Evolutionary conservation across 1,140 invertebrate genomes (phyloP).

Genomic region (Campoletis sonorensis): DNA sequence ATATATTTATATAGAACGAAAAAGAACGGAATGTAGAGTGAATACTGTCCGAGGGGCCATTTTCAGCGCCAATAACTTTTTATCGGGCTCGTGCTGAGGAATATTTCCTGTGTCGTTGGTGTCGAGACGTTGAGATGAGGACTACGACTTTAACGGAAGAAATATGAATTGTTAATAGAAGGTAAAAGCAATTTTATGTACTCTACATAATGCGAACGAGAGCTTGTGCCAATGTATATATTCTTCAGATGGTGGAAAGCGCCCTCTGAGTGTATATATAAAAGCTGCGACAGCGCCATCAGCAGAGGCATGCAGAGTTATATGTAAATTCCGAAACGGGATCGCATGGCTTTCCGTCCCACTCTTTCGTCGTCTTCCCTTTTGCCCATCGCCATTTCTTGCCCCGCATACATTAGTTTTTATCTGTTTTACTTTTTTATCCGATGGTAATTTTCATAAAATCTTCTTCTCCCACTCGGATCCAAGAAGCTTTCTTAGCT

Average conservation of each 20-base stretch:
- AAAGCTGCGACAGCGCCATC: background rate
- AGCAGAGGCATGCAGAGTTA: constrained; percentile 5
- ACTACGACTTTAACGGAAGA: constrained; percentile 69
- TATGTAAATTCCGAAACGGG: constrained; percentile 29
- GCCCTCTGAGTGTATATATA: constrained; percentile 32
- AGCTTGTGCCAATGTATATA: constrained; percentile 65
- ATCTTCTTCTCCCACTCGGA: constrained; percentile 60
- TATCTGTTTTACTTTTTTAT: constrained; percentile 73
- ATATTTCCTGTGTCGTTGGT: constrained; percentile 4
- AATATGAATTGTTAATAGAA: constrained; percentile 77
- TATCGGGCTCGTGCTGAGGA: constrained; percentile 55
- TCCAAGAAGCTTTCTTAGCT: constrained; percentile 59
- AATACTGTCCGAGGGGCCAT: constrained; percentile 58
- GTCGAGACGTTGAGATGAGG: constrained; percentile 14
- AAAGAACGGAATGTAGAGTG: background rate
- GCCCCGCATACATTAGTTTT: constrained; percentile 74
- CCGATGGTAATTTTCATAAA: constrained; percentile 73
- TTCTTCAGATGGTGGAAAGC: constrained; percentile 61
- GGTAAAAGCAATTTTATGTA: constrained; percentile 77
- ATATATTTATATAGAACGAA: background rate
- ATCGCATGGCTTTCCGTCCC: background rate
- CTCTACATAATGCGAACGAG: constrained; percentile 69
- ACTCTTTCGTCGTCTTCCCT: constrained; percentile 12
- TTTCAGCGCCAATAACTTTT: constrained; percentile 71
- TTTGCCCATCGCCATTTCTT: constrained; percentile 49